Evolutionary conservation across 2,888 invertebrate species (phyloP), one percentile per base, ranked within the genome.

Genomic region (Cheilosia impressa): DNA sequence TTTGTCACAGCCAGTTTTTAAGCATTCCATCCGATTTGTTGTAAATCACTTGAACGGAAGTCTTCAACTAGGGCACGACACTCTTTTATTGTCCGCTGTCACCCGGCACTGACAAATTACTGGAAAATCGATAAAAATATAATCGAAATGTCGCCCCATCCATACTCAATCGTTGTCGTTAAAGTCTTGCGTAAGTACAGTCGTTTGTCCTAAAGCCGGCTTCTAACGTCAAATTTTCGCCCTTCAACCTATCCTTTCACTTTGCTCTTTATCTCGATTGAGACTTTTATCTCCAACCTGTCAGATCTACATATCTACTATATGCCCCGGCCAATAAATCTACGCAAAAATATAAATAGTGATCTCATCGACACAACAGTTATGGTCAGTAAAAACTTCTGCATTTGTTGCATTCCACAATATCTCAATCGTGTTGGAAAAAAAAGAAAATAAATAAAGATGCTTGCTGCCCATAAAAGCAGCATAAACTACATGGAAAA

Each of bases 381-480:
- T 52, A 52, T 52, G 52, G 52, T 52, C 52, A 24, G 6, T 52
- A 52, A 52, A 52, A 22, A 24, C 24, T 2, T 52, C 27, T 52
- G 52, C 52, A 52, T 52, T 52, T 24, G 52, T 15, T 52, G 10
- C 52, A 52, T 52, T 52, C 52, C 52, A 6, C 24, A 50, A 52
- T 24, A 22, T 27, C 19, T 52, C 15, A 24, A 52, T 24, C 52
- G 22, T 52, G 52, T 5, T 24, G 9, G 22, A 10, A 24, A 24
- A 24, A 24, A 52, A 50, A 9, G 15, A 13, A 52, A n/a, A 17
- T 2, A 47, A 57, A 79, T 79, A 65, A 60, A 84, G 80, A 84
- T 80, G 79, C 79, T 65, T 34, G 22, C 19, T 71, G 60, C 52
- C 84, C 80, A 76, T 76, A 80, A 55, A 71, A 50, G 71, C 34